Base-by-base conservation (phyloP, 2,888 invertebrate species). In the Mythimna impura region DNA sequence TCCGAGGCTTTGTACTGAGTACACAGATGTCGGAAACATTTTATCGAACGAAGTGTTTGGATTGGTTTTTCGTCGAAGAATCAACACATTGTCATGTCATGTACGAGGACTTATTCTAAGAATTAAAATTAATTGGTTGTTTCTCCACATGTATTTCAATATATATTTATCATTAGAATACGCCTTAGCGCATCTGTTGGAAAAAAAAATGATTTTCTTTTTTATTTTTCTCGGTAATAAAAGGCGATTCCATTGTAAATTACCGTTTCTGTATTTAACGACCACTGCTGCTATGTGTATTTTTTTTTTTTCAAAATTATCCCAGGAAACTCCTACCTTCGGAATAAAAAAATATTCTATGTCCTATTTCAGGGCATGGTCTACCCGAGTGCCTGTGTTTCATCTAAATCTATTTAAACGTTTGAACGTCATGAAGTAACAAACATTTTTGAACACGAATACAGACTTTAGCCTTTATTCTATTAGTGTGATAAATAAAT, bases 1-100 rank as follows among this genome's bases (percentile, higher is more conserved):
- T 71, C 70, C 36, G 52, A 64, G 66, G 68, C 66, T 76, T 76
- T 64, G 55, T 76, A 62, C 55, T 7, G 55, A 57, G 68, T 79
- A 75, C 43, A 43, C 67, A 75, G 68, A 71, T 76, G 69, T 61
- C 50, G 57, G 55, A 50, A 54, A 61, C 52, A 66, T 80, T 62
- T 80, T 82, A 66, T 34, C 64, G 66, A 60, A 52, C 54, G 34
- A 58, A 57, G 20, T 55, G 7, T 54, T 62, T 36, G 17, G 54
- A 80, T 68, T 62, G 54, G 20, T 60, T n/a, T 65, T 79, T 77
- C 52, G 43, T 47, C 7, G 12, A 17, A 30, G 22, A 65, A 52
- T 64, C 20, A 52, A 64, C 54, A 52, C 60, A 30, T 30, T 30
- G 30, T 30, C 30, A 14, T 78, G 34, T 43, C 64, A 10, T 65